Conservation (phyloP, 2,113 vertebrate species). For the Axis porcinus region DNA sequence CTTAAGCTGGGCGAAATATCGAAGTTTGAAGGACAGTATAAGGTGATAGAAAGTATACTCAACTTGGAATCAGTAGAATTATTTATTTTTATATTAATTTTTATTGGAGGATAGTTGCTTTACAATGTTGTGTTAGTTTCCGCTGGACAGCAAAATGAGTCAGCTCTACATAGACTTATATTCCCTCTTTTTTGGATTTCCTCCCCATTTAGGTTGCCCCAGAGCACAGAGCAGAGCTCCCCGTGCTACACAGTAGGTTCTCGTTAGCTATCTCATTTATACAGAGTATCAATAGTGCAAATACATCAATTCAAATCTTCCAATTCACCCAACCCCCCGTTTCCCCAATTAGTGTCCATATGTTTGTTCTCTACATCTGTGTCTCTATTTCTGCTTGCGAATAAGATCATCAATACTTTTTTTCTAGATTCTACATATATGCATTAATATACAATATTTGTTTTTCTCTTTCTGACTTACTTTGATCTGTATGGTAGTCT, state of each 20-base stretch:
- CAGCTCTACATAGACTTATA: background rate
- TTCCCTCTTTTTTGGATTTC: background rate
- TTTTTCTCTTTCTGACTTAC: background rate
- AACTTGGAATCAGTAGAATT: background rate
- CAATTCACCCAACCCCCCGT: background rate
- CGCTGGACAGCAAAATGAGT: background rate
- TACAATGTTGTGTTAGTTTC: background rate
- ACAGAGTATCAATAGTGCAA: background rate
- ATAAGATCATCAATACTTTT: background rate
- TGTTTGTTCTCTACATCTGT: background rate
- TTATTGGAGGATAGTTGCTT: background rate
- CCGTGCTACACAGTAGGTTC: background rate
- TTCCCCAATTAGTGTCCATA: background rate
- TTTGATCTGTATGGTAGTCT: background rate
- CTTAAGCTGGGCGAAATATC: background rate
- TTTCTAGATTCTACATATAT: background rate
- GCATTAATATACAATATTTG: background rate
- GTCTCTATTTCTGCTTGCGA: background rate
- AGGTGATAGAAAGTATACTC: background rate
- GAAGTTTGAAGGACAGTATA: background rate
- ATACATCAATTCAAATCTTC: background rate
- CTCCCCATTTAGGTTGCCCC: background rate
- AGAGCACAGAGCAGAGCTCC: background rate
- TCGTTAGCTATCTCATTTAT: background rate
- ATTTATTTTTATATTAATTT: background rate